These are phyloP conservation scores for Cuculus canorus DNA, from an alignment of 2,797 vertebrate genomes.

Conservation along the genomic window DNA sequence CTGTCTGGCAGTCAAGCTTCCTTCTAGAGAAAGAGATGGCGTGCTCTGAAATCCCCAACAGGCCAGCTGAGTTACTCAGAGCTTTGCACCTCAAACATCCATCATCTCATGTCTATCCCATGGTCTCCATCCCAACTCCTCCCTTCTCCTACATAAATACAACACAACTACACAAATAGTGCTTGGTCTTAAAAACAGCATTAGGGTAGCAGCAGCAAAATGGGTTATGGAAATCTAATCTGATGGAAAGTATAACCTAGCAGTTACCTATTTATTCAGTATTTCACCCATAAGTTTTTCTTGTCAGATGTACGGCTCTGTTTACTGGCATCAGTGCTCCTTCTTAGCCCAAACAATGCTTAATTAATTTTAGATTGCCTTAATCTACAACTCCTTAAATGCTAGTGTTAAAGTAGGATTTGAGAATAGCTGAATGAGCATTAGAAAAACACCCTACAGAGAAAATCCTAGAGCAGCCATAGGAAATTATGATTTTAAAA, in stretches of 20 bases:
- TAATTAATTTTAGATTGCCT: not conserved
- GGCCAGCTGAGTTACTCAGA: not conserved
- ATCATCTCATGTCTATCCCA: fast-evolving
- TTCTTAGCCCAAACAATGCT: not conserved
- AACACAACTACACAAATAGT: not conserved
- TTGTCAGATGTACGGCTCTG: not conserved
- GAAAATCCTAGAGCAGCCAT: not conserved
- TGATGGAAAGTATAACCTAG: not conserved
- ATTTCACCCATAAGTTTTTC: not conserved
- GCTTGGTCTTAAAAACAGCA: not conserved
- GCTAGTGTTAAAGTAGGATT: not conserved
- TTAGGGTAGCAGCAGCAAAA: not conserved
- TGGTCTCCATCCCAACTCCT: not conserved
- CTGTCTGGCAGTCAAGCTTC: not conserved
- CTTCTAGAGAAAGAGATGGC: not conserved
- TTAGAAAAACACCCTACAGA: not conserved
- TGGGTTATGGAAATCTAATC: not conserved
- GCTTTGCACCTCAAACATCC: not conserved
- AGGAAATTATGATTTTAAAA: not conserved
- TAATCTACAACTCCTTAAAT: not conserved
- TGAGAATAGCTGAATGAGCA: not conserved
- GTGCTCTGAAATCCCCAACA: not conserved
- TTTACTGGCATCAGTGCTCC: not conserved
- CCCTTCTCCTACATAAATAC: no score
- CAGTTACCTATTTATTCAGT: not conserved